Conservation (phyloP, 2,113 vertebrate species). For the Megaleporinus macrocephalus region DNA sequence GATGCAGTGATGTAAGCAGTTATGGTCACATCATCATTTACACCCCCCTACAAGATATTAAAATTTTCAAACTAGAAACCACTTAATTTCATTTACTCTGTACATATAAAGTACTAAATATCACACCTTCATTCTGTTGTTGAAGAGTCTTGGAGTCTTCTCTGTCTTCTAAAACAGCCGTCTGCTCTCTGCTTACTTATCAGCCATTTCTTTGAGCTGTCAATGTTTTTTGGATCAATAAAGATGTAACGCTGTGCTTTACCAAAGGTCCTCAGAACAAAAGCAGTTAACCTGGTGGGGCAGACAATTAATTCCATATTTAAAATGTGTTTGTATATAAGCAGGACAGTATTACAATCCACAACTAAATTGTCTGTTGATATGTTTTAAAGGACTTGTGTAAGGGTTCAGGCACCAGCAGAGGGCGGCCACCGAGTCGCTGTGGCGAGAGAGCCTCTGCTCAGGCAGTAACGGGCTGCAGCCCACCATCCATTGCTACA, state of each 20-base stretch:
- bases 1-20: slow-evolving; percentile 78
- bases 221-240: slow-evolving; percentile 65
- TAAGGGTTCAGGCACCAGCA: too few relatives aligned
- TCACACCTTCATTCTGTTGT: slow-evolving; percentile 81
- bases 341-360: too few relatives aligned
- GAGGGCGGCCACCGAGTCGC: too few relatives aligned
- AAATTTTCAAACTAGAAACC: neutral
- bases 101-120: neutral
- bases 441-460: too few relatives aligned
- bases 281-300: slow-evolving; percentile 82
- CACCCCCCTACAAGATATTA: slow-evolving; percentile 74
- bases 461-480: too few relatives aligned
- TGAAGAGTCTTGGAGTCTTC: slow-evolving; percentile 80
- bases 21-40: slow-evolving; percentile 80
- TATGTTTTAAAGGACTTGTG: neutral
- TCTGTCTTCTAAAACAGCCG: slow-evolving; percentile 76
- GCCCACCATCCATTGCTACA: too few relatives aligned
- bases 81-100: neutral
- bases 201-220: slow-evolving; percentile 71
- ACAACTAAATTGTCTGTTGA: too few relatives aligned
- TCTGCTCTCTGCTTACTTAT: slow-evolving; percentile 68
- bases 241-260: slow-evolving; percentile 73
- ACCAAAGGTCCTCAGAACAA: slow-evolving; percentile 77
- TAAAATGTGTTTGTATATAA: too few relatives aligned
- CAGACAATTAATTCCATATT: too few relatives aligned